These are phyloP conservation scores for Pica pica DNA, from an alignment of 2,113 vertebrate species.

Conservation along the genomic window DNA sequence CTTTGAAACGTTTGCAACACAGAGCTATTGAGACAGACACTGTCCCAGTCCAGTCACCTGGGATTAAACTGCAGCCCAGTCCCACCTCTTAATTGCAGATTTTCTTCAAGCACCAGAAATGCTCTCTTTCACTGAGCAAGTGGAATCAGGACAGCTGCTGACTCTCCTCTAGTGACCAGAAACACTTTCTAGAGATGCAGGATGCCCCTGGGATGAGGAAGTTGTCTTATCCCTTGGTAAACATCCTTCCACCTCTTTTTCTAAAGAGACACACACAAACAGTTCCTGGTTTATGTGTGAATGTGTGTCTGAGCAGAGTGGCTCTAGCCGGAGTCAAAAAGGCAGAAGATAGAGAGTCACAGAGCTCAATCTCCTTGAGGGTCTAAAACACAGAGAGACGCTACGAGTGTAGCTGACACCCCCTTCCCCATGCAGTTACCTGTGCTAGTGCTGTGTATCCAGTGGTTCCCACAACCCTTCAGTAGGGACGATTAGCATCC, in stretches of 20 bases:
- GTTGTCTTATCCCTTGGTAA: neutral
- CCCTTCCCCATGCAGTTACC: constrained; percentile 68
- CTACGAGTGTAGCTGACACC: constrained; percentile 30
- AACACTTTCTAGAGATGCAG: neutral
- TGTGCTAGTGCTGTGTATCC: constrained; percentile 80
- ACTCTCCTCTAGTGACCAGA: neutral
- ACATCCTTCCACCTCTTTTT: constrained; percentile 18
- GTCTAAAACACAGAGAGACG: constrained; percentile 35
- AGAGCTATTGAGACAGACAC: constrained; percentile 24
- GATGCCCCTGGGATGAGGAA: neutral
- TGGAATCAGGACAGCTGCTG: neutral
- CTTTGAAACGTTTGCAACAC: constrained; percentile 8
- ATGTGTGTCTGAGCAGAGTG: neutral
- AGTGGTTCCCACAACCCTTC: constrained; percentile 72
- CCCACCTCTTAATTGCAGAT: neutral
- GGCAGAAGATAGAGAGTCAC: constrained; percentile 24
- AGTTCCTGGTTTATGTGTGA: neutral
- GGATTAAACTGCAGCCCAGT: neutral
- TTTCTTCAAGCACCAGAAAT: neutral
- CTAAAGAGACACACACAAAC: neutral
- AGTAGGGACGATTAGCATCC: constrained; percentile 98
- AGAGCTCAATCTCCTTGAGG: constrained; percentile 4
- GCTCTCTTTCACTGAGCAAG: neutral
- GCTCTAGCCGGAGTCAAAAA: constrained; percentile 38
- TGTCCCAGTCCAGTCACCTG: neutral